These are phyloP conservation scores for Henicopernis longicauda DNA, from an alignment of 2,113 vertebrate species.

Conservation along the genomic window DNA sequence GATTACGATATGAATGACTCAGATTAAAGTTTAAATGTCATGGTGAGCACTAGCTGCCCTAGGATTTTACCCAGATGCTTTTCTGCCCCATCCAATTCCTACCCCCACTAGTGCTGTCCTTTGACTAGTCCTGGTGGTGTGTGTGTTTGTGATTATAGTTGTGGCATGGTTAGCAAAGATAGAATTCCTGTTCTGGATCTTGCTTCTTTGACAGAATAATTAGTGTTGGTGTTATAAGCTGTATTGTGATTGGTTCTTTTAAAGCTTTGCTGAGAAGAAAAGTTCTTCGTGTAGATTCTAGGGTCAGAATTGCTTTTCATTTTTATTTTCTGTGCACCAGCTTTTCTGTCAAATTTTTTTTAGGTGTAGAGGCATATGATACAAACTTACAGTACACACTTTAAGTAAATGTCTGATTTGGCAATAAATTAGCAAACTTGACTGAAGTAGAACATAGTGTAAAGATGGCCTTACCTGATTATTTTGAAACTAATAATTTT, in stretches of 20 bases:
- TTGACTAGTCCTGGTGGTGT: background rate
- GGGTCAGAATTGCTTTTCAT: background rate
- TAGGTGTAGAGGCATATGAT: background rate
- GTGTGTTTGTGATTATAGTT: constrained; percentile 27
- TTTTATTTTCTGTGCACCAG: background rate
- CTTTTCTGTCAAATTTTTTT: background rate
- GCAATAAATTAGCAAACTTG: background rate
- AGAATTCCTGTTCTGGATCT: background rate
- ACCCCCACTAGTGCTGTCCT: background rate
- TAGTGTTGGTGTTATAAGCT: background rate
- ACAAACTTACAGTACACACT: background rate
- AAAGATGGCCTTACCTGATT: background rate
- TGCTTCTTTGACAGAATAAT: background rate
- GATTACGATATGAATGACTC: constrained; percentile 88
- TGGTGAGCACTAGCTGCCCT: constrained; percentile 79
- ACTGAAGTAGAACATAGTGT: background rate
- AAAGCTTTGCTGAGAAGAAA: background rate
- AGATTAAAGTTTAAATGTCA: constrained; percentile 84
- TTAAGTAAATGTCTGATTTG: background rate
- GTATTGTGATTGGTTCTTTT: background rate
- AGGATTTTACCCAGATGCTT: constrained; percentile 19
- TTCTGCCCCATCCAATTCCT: background rate
- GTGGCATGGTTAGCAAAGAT: background rate
- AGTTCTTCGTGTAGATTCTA: background rate
- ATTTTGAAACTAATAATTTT: background rate